Evolutionary conservation across 2,888 invertebrate genomes (phyloP), one percentile per base, ranked within the genome.

Genomic region (Sturmia bella): DNA sequence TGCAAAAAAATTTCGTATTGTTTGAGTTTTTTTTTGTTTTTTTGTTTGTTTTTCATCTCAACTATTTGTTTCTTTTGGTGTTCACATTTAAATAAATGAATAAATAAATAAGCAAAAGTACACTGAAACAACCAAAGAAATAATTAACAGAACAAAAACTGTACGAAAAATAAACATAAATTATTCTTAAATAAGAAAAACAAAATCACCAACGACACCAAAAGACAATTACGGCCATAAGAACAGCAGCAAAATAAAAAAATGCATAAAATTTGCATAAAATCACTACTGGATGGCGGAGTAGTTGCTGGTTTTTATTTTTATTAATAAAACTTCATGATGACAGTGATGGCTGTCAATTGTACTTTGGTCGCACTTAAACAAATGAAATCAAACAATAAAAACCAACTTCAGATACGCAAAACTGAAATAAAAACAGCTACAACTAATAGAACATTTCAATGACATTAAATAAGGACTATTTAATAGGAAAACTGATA

Each of bases 231-330:
- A 59, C 50, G 59, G 54, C 56, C 39, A 64, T 24, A 64, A 48
- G 32, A 59, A 41, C 27, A 59, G 17, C 27, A 17, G 37, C n/a
- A n/a, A n/a, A n/a, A n/a, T n/a, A 59, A 69, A 75, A 75, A 61
- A 76, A 68, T 78, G 78, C 70, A 82, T 70, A 75, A 78, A 82
- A 82, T 78, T 82, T 75, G 70, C 74, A 82, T 82, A 63, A 76
- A 69, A 75, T 75, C 66, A 73, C 57, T 32, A 17, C 7, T 41
- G 4, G 12, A 15, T 59, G 45, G 37, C 56, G 17, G 37, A 45
- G 41, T 43, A 13, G 43, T 61, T 69, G 32, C 43, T 61, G 27
- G 21, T 32, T 66, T 57, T 39, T 24, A 43, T 69, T 56, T 77
- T 57, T 50, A 56, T 61, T 57, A 39, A 32, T 52, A 73, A 70